phyloP scores from a whole-genome alignment of 2,113 vertebrate genomes.

The Etia nguti region DNA sequence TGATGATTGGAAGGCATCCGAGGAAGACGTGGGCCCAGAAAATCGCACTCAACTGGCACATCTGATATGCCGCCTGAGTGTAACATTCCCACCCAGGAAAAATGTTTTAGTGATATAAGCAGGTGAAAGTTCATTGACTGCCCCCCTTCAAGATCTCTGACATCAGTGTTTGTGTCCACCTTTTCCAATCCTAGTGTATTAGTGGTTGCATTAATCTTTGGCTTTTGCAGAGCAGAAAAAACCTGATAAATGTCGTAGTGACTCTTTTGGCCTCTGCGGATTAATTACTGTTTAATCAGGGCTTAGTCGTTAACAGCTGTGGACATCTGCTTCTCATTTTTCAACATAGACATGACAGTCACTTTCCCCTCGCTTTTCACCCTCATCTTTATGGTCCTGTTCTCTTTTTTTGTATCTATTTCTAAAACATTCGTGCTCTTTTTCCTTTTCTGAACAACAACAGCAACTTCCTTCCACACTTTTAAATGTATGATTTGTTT shows the following conservation, averaged over 20 bases:
- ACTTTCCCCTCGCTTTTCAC: neutral
- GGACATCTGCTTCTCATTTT: constrained; percentile 46
- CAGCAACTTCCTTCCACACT: neutral
- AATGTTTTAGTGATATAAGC: neutral
- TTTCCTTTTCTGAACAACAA: neutral
- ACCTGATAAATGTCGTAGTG: constrained; percentile 19
- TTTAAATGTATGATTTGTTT: neutral
- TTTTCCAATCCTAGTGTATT: neutral
- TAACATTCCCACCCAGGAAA: neutral
- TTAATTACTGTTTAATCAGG: constrained; percentile 63
- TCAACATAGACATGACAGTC: constrained; percentile 15
- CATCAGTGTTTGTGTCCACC: neutral
- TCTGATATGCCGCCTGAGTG: neutral
- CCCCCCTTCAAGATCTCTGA: neutral
- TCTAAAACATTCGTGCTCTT: neutral
- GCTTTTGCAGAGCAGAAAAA: constrained; percentile 10
- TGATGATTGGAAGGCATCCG: neutral
- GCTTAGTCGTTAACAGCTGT: constrained; percentile 49
- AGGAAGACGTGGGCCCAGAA: neutral
- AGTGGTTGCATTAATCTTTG: neutral
- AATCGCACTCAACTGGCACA: neutral
- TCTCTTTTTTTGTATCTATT: neutral
- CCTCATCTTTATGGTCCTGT: neutral
- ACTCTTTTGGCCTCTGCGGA: constrained; percentile 32
- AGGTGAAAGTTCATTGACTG: neutral